phyloP scores from a whole-genome alignment of 2,797 vertebrate genomes.

The Pogonophryne albipinna region DNA sequence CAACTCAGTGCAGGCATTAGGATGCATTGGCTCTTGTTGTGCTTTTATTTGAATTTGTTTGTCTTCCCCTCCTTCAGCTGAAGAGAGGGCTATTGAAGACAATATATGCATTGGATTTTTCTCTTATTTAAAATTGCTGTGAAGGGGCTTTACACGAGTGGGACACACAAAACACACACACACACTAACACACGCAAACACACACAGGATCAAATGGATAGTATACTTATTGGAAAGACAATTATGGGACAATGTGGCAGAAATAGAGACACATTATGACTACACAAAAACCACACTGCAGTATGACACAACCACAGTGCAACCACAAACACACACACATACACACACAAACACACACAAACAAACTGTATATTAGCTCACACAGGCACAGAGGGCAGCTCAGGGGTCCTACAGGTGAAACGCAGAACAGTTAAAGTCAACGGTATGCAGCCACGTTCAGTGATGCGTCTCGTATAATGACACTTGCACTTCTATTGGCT shows the following conservation, averaged over 20 bases:
- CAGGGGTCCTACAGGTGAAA: too few species aligned
- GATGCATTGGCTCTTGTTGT: constrained; percentile 4
- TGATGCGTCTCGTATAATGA: too few species aligned
- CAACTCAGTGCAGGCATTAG: too few species aligned
- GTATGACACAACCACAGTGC: constrained; percentile 48
- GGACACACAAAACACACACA: constrained; percentile 6
- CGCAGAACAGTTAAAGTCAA: too few species aligned
- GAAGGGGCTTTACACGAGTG: constrained; percentile 48
- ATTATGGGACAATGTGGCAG: constrained; percentile 29
- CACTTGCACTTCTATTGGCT: too few species aligned
- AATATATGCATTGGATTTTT: constrained; percentile 53
- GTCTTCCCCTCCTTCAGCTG: constrained; percentile 56
- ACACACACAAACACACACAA: constrained; percentile 12
- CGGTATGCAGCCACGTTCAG: too few species aligned
- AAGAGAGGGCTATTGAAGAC: constrained; percentile 43
- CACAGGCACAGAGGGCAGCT: too few species aligned
- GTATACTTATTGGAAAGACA: constrained; percentile 36
- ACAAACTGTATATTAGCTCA: neutral
- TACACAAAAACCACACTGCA: constrained; percentile 49
- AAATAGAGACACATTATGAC: constrained; percentile 29
- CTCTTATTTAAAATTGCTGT: constrained; percentile 56
- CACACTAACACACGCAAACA: neutral
- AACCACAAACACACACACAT: constrained; percentile 30
- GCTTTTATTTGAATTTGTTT: constrained; percentile 71
- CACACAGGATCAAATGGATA: constrained; percentile 6